A percentile compares a stretch with the other conserved stretches of the same genome.
These are phyloP conservation scores for Urocyon cinereoargenteus DNA, from an alignment of 2,797 vertebrate genomes.

Conservation along the genomic window DNA sequence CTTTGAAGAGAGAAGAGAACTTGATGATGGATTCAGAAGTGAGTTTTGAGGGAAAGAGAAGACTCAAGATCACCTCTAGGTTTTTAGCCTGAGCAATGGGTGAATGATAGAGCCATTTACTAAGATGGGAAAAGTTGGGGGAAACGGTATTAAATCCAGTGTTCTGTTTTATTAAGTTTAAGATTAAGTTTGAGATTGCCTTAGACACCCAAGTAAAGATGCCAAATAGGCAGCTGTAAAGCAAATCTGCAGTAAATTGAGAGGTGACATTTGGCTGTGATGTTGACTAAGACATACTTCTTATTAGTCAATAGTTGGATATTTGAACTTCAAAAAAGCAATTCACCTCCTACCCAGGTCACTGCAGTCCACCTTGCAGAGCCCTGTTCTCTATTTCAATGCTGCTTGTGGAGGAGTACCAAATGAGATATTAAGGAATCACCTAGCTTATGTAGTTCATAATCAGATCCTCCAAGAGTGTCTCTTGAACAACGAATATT, in stretches of 20 bases:
- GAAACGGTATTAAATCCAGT: background rate
- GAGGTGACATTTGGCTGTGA: background rate
- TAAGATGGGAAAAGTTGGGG: background rate
- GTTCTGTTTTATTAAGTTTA: background rate
- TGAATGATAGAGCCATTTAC: background rate
- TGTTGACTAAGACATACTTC: background rate
- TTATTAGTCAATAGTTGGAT: background rate
- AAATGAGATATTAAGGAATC: background rate
- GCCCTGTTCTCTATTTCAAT: background rate
- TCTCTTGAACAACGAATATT: background rate
- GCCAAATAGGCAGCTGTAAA: background rate
- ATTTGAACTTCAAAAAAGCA: conserved; percentile 16
- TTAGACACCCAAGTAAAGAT: background rate
- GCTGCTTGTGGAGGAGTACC: background rate
- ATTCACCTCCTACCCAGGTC: background rate
- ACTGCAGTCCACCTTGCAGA: background rate
- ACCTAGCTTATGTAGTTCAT: background rate
- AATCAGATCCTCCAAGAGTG: background rate
- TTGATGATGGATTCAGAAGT: background rate
- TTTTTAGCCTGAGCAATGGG: background rate
- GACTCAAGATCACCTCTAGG: background rate
- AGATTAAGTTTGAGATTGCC: background rate
- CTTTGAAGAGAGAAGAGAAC: background rate
- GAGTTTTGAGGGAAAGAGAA: background rate
- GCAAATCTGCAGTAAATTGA: background rate